A percentile compares a stretch with the other conserved stretches of the same genome.
These are phyloP conservation scores for Pristionchus entomophagus DNA, from an alignment of 2,888 invertebrate species.

Conservation along the genomic window DNA sequence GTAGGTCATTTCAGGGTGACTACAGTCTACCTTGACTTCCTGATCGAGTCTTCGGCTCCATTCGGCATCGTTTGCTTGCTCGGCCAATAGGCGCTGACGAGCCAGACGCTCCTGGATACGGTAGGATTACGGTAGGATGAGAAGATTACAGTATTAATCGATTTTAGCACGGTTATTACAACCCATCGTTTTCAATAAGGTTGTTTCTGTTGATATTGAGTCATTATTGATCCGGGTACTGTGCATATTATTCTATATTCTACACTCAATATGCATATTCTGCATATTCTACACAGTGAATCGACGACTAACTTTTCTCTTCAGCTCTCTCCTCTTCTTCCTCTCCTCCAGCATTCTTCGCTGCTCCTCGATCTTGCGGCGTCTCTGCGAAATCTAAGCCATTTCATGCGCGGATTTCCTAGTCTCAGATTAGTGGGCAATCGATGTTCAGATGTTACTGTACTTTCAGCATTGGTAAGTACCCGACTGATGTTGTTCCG, in stretches of 20 bases:
- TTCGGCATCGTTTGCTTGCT: neutral
- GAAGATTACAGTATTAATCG: neutral
- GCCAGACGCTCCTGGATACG: constrained; percentile 28
- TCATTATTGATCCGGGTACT: too few relatives aligned
- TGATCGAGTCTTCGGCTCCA: constrained; percentile 12
- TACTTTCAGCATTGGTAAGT: neutral
- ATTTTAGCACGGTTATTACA: too few relatives aligned
- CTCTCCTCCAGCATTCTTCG: constrained; percentile 2
- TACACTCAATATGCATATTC: too few relatives aligned
- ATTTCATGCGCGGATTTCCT: too few relatives aligned
- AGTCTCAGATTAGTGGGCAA: too few relatives aligned
- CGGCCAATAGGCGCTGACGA: neutral
- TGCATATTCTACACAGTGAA: too few relatives aligned
- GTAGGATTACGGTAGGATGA: neutral
- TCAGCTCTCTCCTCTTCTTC: constrained; percentile 30
- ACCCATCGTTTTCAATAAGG: too few relatives aligned
- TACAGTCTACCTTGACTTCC: constrained; percentile 14
- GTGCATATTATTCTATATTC: too few relatives aligned
- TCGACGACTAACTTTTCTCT: constrained; percentile 4
- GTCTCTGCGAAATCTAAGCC: constrained; percentile 9
- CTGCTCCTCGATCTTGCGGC: neutral
- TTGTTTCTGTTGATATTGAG: too few relatives aligned
- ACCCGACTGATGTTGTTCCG: too few relatives aligned
- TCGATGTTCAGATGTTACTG: too few relatives aligned
- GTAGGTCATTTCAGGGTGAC: neutral